Evolutionary conservation across 2,888 invertebrate genomes (phyloP).

Genomic region (Drosophila aldrichi): DNA sequence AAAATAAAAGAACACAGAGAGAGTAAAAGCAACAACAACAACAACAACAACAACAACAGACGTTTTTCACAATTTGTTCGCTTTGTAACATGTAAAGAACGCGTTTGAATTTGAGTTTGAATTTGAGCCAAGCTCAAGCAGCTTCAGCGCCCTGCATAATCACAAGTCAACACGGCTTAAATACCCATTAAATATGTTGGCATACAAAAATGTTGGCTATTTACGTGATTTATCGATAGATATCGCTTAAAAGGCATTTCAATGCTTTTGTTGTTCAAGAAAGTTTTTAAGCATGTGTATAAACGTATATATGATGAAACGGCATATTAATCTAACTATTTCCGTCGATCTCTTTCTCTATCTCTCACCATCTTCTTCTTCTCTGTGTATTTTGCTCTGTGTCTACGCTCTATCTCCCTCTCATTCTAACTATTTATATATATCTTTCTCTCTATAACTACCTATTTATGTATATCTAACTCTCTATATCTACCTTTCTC

Average conservation of each 20-base stretch:
- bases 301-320: no score
- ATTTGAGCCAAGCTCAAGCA: conserved; percentile 16
- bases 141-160: background rate
- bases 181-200: conserved; percentile 17
- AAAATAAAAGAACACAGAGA: background rate
- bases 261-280: no score
- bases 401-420: no score
- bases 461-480: background rate
- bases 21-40: no score
- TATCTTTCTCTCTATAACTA: background rate
- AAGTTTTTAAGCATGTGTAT: no score
- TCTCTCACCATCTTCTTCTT: no score
- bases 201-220: background rate
- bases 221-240: background rate
- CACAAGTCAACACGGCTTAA: background rate
- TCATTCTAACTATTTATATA: background rate
- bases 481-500: background rate
- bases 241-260: background rate
- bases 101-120: background rate
- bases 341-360: no score
- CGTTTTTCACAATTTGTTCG: conserved; percentile 61
- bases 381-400: no score
- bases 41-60: conserved; percentile 20
- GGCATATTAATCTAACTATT: no score
- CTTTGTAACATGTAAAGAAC: conserved; percentile 49